Evolutionary conservation across 2,113 vertebrate genomes (phyloP).

Genomic region (Colaptes auratus): DNA sequence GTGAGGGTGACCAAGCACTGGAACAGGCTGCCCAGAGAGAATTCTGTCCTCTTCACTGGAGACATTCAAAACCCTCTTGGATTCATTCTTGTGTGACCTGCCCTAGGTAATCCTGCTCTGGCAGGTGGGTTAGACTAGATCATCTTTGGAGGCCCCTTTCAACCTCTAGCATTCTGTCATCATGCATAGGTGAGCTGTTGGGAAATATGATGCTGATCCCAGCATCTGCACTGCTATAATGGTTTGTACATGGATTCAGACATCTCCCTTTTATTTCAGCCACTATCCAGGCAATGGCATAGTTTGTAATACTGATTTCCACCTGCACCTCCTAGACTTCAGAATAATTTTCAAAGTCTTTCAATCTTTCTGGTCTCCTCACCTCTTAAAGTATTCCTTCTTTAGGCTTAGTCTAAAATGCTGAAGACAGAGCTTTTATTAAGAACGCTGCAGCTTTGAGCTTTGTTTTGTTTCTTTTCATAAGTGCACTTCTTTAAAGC

Average conservation of each 20-base stretch:
- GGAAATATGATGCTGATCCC: not conserved
- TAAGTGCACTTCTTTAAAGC: not conserved
- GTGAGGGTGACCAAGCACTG: no score
- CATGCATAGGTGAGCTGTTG: not conserved
- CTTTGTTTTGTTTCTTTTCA: not conserved
- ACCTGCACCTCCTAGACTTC: not conserved
- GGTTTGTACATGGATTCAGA: not conserved
- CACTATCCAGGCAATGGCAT: not conserved
- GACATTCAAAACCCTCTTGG: no score
- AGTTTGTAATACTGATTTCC: not conserved
- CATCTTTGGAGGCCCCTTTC: no score
- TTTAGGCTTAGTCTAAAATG: not conserved
- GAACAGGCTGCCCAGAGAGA: no score
- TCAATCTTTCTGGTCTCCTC: not conserved
- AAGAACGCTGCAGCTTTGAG: not conserved
- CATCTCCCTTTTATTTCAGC: not conserved
- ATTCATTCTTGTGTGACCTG: no score
- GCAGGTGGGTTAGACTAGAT: no score
- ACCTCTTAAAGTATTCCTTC: not conserved
- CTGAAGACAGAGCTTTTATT: not conserved
- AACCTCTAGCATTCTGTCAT: no score
- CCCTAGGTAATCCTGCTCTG: no score
- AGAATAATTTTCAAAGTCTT: not conserved
- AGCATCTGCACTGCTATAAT: accelerated
- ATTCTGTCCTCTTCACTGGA: no score